Evolutionary conservation across 2,797 vertebrate genomes (phyloP), one percentile per base, ranked within the genome.

Genomic region (Apogon talboti): DNA sequence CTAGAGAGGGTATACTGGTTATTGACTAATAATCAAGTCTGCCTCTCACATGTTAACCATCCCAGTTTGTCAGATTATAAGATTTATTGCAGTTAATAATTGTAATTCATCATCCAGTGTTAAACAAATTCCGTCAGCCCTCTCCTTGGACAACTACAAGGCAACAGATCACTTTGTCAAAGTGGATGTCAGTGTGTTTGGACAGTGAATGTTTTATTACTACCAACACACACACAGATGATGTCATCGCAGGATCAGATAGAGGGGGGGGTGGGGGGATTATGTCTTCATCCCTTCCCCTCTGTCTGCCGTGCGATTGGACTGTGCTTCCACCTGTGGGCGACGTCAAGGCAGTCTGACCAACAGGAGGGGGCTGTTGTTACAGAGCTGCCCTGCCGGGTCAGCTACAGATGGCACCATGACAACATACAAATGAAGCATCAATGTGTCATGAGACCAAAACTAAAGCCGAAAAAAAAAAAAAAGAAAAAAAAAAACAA

Each of bases 241-340:
- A 84, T 66, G 80, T 88, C 72, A 85, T 80, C 11, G 5, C 30
- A 33, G 58, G 70, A 58, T 63, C 44, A 64, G 59, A 66, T 40
- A 7, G 28, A 18, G 12, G 51, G 19, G 51, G 19, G 47, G 37
- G 59, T 38, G 35, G 37, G 11, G 41, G 69, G 35, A 76, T 11
- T 41, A 44, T 62, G 43, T 74, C 68, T 66, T 55, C 46, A 44
- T 71, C 56, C 6, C 10, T 45, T 72, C 78, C 76, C 72, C 81
- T 52, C 71, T 1, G 65, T 78, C 84, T 78, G 69, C 21, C 16
- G 57, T 42, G 49, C 30, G 60, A 79, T 81, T 90, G 86, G 87
- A 76, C 57, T 11, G 50, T 40, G 66, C 61, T 30, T 48, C 37
- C 13, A 35, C 18, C 51, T 24, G 37, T 9, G 33, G 43, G 49